Conservation (phyloP, 2,888 invertebrate species). For the Acronicta aceris region DNA sequence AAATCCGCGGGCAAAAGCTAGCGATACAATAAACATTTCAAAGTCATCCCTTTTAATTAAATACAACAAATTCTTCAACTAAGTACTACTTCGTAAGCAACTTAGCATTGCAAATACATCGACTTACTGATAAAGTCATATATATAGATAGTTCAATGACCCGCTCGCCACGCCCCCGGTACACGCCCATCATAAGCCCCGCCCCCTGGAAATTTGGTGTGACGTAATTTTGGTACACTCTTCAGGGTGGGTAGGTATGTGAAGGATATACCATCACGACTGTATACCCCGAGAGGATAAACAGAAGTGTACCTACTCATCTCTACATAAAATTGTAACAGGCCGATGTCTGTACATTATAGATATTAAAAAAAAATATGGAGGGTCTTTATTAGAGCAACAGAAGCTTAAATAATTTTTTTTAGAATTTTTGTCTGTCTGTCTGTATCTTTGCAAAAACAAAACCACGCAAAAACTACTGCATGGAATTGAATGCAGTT, state of each 20-base stretch:
- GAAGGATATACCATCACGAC: conserved; percentile 16
- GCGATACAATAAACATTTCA: neutral
- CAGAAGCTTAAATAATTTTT: too few species aligned
- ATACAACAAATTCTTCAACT: conserved; percentile 17
- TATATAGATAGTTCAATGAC: conserved; percentile 72
- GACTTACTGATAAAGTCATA: conserved; percentile 60
- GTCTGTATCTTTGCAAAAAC: too few species aligned
- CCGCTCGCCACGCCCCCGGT: conserved; percentile 74
- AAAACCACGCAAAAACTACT: too few species aligned
- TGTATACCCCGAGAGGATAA: neutral
- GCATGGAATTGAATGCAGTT: too few species aligned
- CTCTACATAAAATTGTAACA: too few species aligned
- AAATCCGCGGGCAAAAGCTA: too few species aligned
- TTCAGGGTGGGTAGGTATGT: conserved; percentile 6
- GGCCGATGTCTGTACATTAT: too few species aligned
- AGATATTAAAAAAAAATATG: too few species aligned
- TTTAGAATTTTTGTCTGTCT: too few species aligned
- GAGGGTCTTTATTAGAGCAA: too few species aligned
- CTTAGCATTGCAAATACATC: conserved; percentile 81
- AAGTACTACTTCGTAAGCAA: conserved; percentile 37
- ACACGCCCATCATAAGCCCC: conserved; percentile 75
- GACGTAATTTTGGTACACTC: conserved; percentile 53
- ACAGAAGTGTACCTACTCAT: conserved; percentile 6
- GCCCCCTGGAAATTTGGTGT: conserved; percentile 69
- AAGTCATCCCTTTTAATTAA: conserved; percentile 27